Evolutionary conservation across 2,113 vertebrate genomes (phyloP), one percentile per base, ranked within the genome.

Genomic region (Passer domesticus): DNA sequence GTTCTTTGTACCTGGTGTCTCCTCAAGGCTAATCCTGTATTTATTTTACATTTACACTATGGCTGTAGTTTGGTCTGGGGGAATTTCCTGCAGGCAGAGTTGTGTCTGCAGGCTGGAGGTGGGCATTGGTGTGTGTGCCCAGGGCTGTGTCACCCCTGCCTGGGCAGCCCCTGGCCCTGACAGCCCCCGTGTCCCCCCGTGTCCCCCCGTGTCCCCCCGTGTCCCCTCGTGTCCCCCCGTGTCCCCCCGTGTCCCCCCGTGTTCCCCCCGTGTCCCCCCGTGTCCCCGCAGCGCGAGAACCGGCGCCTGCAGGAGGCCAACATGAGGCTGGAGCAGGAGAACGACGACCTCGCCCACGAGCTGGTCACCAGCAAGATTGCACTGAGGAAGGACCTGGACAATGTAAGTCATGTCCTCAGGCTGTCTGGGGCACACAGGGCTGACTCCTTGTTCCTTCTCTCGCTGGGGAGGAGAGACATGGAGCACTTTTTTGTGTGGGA

Each of bases 341-440:
- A 99, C 0, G 99, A 99, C n/a, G 99, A 99, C 96, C 97, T 99
- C 56, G 99, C 99, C 15, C 99, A 99, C 2, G 99, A 99, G 84
- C 98, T 99, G 79, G 99, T 99, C 94, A 99, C 99, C 97, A 99
- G 99, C 98, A 99, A 99, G 98, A 99, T 99, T 11, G 99, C 99
- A 2, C 98, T 99, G 72, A 97, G 99, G 18, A 99, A 99, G 96
- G 99, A 99, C 97, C 94, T 99, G 70, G 99, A 99, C 97, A 99
- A 99, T 1, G 99, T 99, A 97, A 99, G 99, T 25, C 31, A 1
- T 9, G 14, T 46, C 28, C 67, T 55, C 35, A 4, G 52, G 37
- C 59, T 90, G 20, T 9, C 22, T 11, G 4, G 55, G 30, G 9
- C 52, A 60, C 30, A 20, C 31, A 3, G 60, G 49, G 31, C 55